Evolutionary conservation across 2,113 vertebrate species (phyloP), one percentile per base, ranked within the genome.

Genomic region (Anser cygnoides): DNA sequence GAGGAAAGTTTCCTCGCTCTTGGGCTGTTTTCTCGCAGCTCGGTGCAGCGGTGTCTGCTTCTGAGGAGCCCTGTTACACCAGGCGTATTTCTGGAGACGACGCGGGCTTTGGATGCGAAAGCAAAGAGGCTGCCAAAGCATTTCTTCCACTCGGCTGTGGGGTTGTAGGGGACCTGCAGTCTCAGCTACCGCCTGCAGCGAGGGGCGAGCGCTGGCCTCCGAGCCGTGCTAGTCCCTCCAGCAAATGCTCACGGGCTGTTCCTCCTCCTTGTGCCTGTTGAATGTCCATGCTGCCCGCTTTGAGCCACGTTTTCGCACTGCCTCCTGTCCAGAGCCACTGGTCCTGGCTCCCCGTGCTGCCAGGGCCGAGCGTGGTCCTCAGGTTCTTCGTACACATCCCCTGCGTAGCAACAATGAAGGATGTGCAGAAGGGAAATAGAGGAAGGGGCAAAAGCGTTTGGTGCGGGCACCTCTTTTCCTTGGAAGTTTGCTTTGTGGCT

Each of bases 331-430:
- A 2, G 28, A 79, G 13, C 17, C 11, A 26, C 29, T 55, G 21
- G 3, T 70, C 54, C 58, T 83, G 49, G 19, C 25, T 84, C 23
- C n/a, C 15, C 0, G 0, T 31, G 13, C 61, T 78, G 9, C 41
- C 1, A 0, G 23, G 79, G 29, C 66, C 41, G 50, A 2, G 3
- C 1, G 0, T 54, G 23, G 7, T 70, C 11, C 13, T 91, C 57
- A n/a, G 5, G 12, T 84, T 66, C 46, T 52, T 73, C 67, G 46
- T 63, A 0, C 1, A 0, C 3, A 1, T 83, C 28, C 39, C 79
- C 11, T 75, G 8, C n/a, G 5, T 18, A 43, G 14, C 44, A 41
- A 10, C 16, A 43, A 28, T 35, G 29, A 67, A 33, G 28, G 14
- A 17, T 11, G 3, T 28, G 6, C 22, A 8, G 39, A 41, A 85